Evolutionary conservation across 2,888 invertebrate genomes (phyloP), one percentile per base, ranked within the genome.

Genomic region (Sceliomorpha sp.): DNA sequence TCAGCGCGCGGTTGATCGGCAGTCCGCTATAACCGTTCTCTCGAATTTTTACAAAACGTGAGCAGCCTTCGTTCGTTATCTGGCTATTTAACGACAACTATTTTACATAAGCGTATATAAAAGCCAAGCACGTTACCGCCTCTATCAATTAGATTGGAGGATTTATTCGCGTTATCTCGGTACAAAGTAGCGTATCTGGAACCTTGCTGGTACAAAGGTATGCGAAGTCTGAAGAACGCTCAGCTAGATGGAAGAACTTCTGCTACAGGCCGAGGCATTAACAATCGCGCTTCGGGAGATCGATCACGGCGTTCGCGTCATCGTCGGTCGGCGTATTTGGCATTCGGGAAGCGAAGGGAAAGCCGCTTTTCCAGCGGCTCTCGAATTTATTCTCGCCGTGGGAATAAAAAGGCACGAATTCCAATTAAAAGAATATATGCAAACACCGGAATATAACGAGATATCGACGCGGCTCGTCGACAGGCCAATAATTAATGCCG

Each of bases 111-210:
- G 51, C 47, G 51, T 31, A 45, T 56, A 42, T 58, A 56, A 50
- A 63, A 32, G 40, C 59, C 37, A 39, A 34, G 48, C 53, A 53
- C 63, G 69, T 58, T 53, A 44, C 63, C 42, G 47, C 56, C 72
- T 73, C 74, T 77, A 80, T 79, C 79, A 80, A 79, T 81, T 78
- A 79, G 79, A 77, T 77, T 80, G 80, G 78, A 78, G 77, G 81
- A 82, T 83, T 82, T 83, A 82, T 83, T 80, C 73, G 76, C 78
- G 77, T 76, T 77, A 74, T 78, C 78, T 63, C 69, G 47, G 67
- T 76, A 69, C 77, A 79, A 76, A 79, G 73, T 78, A 78, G 68
- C 75, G 70, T 76, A 81, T 80, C 72, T 74, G 73, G 58, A 58
- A 39, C 58, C 68, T 51, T 62, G 63, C 55, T 66, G 53, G 63